phyloP scores from a whole-genome alignment of 53 echinoderm and acorn worm genomes.

The Crossaster papposus region DNA sequence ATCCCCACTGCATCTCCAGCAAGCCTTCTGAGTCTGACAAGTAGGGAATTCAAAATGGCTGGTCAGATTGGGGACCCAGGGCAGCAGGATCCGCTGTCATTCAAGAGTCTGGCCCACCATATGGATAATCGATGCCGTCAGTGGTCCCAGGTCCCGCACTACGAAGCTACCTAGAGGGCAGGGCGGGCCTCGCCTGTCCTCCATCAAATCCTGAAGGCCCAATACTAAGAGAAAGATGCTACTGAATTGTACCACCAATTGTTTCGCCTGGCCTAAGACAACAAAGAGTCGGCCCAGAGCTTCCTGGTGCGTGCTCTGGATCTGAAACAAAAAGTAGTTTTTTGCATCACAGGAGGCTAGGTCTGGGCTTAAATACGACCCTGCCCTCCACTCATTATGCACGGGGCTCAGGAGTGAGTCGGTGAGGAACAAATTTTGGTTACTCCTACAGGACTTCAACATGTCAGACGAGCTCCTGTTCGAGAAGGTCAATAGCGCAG shows the following conservation, averaged over 20 bases:
- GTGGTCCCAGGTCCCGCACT: constrained; percentile 51
- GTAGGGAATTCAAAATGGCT: constrained; percentile 42
- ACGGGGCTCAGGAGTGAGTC: constrained; percentile 58
- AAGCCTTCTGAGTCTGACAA: not conserved
- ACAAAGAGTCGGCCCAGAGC: constrained; percentile 59
- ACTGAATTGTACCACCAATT: constrained; percentile 62
- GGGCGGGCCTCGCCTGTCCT: constrained; percentile 52
- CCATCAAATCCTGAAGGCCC: constrained; percentile 46
- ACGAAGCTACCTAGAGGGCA: constrained; percentile 59
- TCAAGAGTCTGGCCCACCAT: constrained; percentile 58
- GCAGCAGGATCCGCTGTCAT: constrained; percentile 60
- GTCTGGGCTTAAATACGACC: constrained; percentile 25
- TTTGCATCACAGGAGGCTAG: constrained; percentile 1
- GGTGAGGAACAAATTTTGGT: constrained; percentile 51
- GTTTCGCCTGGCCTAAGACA: constrained; percentile 49
- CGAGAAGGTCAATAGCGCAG: constrained; percentile 14
- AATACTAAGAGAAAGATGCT: constrained; percentile 72
- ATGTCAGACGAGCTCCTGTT: no score
- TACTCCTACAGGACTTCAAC: constrained; percentile 38
- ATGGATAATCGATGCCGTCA: constrained; percentile 56
- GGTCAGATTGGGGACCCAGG: constrained; percentile 69
- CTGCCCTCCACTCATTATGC: constrained; percentile 29
- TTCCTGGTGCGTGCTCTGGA: constrained; percentile 73
- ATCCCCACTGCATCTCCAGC: not conserved
- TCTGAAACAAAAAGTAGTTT: constrained; percentile 65